phyloP scores from a whole-genome alignment of 2,113 vertebrate genomes.

The Phalacrocorax aristotelis region DNA sequence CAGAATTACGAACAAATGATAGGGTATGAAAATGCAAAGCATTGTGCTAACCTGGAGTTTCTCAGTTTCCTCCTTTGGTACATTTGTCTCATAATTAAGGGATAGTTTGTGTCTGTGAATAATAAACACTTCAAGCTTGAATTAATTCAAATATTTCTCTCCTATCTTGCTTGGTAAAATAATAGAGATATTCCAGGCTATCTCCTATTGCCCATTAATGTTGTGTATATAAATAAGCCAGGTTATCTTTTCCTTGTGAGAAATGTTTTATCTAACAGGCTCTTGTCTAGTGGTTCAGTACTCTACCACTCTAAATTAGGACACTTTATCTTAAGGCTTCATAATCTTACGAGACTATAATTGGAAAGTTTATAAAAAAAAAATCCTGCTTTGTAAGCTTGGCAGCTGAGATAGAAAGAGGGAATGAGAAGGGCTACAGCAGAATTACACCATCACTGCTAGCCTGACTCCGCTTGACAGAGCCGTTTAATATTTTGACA shows the following conservation, averaged over 20 bases:
- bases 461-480: slow-evolving; percentile 88
- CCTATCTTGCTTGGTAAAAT: slow-evolving; percentile 60
- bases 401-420: slow-evolving; percentile 83
- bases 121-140: slow-evolving; percentile 55
- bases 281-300: slow-evolving; percentile 73
- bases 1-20: slow-evolving; percentile 20
- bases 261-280: slow-evolving; percentile 80
- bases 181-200: slow-evolving; percentile 64
- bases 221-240: slow-evolving; percentile 81
- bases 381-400: slow-evolving; percentile 81
- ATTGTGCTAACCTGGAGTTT: slow-evolving; percentile 18
- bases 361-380: slow-evolving; percentile 84
- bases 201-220: slow-evolving; percentile 66
- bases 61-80: slow-evolving; percentile 48
- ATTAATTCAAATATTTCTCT: slow-evolving; percentile 66
- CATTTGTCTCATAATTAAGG: slow-evolving; percentile 46
- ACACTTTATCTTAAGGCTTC: slow-evolving; percentile 85
- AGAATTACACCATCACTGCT: slow-evolving; percentile 85
- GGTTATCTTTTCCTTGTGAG: slow-evolving; percentile 78
- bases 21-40: slow-evolving; percentile 24
- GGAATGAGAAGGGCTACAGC: slow-evolving; percentile 78
- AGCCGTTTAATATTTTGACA: slow-evolving; percentile 98
- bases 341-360: slow-evolving; percentile 86
- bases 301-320: slow-evolving; percentile 80
- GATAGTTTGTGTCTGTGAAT: slow-evolving; percentile 50